Base-by-base conservation (phyloP, 2,113 vertebrate genomes). In the Rhabdornis inornatus region DNA sequence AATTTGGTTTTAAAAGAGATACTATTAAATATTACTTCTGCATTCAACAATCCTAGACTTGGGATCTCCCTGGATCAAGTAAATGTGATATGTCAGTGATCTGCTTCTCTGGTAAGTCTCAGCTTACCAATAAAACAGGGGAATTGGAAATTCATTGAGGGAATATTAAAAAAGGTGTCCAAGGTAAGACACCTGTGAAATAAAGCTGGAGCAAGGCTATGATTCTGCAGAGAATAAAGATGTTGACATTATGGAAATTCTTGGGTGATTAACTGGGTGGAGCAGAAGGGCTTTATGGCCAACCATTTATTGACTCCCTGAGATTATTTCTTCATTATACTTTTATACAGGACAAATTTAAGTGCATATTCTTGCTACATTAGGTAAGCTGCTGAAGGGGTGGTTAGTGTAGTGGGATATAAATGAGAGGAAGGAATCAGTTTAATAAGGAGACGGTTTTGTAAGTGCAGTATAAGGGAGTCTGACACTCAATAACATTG, bases 381-480 rank as follows among this genome's bases (percentile, higher is more conserved):
- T 7, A 4, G 37, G 10, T 2, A 13, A 76, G 39, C 42, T 56
- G 33, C 33, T 81, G 83, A 11, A 14, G 31, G 0, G 1, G 2
- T 19, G 11, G 31, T 8, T 24, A 6, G 22, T 3, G 28, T 5
- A 9, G 53, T 2, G 31, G 37, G 18, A 12, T 9, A 10, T 9
- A 10, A 47, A 37, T 1, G 30, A 44, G 35, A 63, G 35, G 40
- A 44, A 59, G 64, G 68, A 23, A 33, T 4, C 1, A 3, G n/a
- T 30, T 72, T 44, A n/a, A 35, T 8, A 30, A 35, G 49, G 77
- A 83, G 55, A 22, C 28, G 17, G 35, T 30, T 74, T n/a, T 66
- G 13, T 15, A 25, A 31, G 10, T 0, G 0, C 2, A 2, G 15
- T 0, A 4, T n/a, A 1, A 30, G 37, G 56, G 53, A 79, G 27